A percentile compares a stretch with the other conserved stretches of the same genome.
Conservation (phyloP, 2,888 invertebrate species). For the Drosophila meridiana region DNA sequence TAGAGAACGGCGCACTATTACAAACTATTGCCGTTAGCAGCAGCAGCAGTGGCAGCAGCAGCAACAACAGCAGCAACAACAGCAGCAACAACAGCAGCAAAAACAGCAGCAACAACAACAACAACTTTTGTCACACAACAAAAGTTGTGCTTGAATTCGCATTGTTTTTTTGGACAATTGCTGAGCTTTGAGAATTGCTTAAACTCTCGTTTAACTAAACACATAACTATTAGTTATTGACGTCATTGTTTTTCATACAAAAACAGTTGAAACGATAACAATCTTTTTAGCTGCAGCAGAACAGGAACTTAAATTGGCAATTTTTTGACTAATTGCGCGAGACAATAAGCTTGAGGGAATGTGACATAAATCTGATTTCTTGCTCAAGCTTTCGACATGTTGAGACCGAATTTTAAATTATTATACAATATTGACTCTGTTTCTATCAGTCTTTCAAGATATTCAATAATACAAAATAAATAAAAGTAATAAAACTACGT, state of each 20-base stretch:
- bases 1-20: conserved; percentile 38
- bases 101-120: conserved; percentile 1
- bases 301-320: background rate
- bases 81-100: background rate
- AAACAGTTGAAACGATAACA: background rate
- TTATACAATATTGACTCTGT: too few relatives aligned
- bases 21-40: conserved; percentile 21
- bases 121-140: conserved; percentile 12
- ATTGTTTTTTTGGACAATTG: conserved; percentile 21
- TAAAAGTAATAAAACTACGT: too few relatives aligned
- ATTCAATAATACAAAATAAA: too few relatives aligned
- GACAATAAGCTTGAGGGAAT: background rate
- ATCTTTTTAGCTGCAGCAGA: too few relatives aligned
- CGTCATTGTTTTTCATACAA: background rate
- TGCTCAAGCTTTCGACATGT: too few relatives aligned
- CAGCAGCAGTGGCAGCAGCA: background rate
- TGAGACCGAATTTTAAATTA: too few relatives aligned
- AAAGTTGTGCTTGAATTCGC: conserved; percentile 24
- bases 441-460: too few relatives aligned
- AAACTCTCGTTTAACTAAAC: conserved; percentile 27
- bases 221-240: conserved; percentile 18
- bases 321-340: too few relatives aligned
- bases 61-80: background rate
- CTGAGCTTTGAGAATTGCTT: conserved; percentile 10
- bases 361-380: background rate